Base-by-base conservation (phyloP, 2,113 vertebrate genomes). In the cat (Felis catus) region DNA sequence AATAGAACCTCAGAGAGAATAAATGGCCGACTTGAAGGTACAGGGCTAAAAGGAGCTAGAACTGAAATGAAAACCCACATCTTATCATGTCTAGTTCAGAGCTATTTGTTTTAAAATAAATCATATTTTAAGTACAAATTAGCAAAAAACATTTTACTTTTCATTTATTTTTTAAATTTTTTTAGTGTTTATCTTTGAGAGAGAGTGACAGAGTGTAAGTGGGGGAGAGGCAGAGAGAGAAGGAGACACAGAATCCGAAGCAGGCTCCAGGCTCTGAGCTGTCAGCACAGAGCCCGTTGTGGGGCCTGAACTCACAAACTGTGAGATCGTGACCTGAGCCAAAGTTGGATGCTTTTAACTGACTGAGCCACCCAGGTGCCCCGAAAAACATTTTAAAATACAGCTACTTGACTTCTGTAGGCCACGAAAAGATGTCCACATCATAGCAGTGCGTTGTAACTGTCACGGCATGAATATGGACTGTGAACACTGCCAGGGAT, bases 91-190 rank as follows among this genome's bases (percentile, higher is more conserved):
- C 27, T 65, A 48, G 15, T 36, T 33, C 12, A 73, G 41, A 73
- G 41, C 18, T 45, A 18, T 41, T 36, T 55, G 11, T 90, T 74
- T 78, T 51, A 39, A 19, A 79, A 93, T 74, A 71, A 48, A 53
- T 39, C 45, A 84, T 15, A 78, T 14, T 88, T 89, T 86, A 89
- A 76, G 51, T n/a, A 89, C 51, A 81, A 94, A 63, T 53, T 29
- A 91, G 74, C 25, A 1, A 93, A 48, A 68, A 84, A 89, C 5
- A 55, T 79, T 82, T 89, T 55, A 33, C 7, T 45, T 9, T 45
- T 45, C 45, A 45, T 45, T 45, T 45, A 45, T 45, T 45, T 45
- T 45, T 45, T 1, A 45, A 45, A 45, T 9, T 45, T 45, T 45
- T 45, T 45, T 45, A 45, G 45, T 9, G 45, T 45, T 45, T 45